phyloP scores from a whole-genome alignment of 2,113 vertebrate genomes.

The Montifringilla adamsi region DNA sequence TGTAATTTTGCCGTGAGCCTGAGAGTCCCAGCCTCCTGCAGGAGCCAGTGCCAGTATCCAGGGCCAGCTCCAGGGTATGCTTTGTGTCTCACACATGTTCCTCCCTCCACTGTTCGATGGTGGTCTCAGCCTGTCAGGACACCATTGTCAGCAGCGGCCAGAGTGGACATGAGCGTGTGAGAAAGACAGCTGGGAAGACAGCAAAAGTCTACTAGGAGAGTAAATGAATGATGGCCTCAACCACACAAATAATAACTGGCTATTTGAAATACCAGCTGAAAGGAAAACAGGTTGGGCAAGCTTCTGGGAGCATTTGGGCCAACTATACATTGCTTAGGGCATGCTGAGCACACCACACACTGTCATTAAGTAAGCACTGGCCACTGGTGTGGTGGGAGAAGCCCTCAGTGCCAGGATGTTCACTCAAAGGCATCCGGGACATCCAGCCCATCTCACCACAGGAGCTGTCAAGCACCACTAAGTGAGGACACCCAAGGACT shows the following conservation, averaged over 20 bases:
- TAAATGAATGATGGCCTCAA: constrained; percentile 1
- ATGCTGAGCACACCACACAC: background rate
- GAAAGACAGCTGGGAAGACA: background rate
- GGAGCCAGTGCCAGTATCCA: background rate
- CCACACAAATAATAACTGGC: constrained; percentile 28
- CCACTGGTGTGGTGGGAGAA: background rate
- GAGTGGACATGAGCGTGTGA: background rate
- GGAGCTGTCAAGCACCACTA: background rate
- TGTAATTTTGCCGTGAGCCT: background rate
- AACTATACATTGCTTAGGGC: constrained; percentile 17
- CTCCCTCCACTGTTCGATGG: background rate
- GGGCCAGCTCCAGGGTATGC: background rate
- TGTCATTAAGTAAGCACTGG: constrained; percentile 1
- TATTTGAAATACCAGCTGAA: constrained; percentile 21
- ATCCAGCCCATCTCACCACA: background rate
- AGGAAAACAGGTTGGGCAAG: constrained; percentile 55
- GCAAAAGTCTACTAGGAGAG: background rate
- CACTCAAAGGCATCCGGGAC: background rate
- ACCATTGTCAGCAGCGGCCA: background rate
- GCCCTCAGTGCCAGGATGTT: background rate
- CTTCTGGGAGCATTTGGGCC: background rate
- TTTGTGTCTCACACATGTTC: background rate
- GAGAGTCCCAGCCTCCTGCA: background rate
- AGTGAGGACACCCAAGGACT: background rate
- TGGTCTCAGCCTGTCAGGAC: background rate